A percentile compares a stretch with the other conserved stretches of the same genome.
These are phyloP conservation scores for Cassiopea andromeda DNA, from an alignment of 30 jellyfish, hydroid and myxozoan species.

Conservation along the genomic window DNA sequence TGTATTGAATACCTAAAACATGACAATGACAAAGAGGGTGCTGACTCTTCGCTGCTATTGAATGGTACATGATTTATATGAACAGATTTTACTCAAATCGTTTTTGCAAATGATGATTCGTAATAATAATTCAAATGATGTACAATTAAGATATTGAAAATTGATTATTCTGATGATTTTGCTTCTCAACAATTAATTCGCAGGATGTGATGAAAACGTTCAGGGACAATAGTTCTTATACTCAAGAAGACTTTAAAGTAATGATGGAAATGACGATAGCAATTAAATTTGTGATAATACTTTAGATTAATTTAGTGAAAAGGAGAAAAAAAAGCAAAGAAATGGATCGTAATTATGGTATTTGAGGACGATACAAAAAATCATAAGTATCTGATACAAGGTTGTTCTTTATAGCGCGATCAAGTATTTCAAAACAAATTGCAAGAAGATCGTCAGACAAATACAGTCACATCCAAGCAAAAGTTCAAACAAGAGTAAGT, in stretches of 20 bases:
- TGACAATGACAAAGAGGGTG: constrained; percentile 30
- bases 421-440: constrained; percentile 46
- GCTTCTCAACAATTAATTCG: too few relatives aligned
- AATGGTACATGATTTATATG: constrained; percentile 34
- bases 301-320: not conserved
- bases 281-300: not conserved
- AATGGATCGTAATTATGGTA: not conserved
- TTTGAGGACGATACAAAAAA: not conserved
- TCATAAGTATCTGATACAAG: not conserved
- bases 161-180: too few relatives aligned
- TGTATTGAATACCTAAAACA: constrained; percentile 16
- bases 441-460: constrained; percentile 55
- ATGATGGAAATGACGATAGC: not conserved
- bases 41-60: not conserved
- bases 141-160: too few relatives aligned
- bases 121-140: too few relatives aligned
- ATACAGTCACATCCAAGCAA: constrained; percentile 97
- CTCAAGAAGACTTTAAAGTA: too few relatives aligned
- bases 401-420: constrained; percentile 21
- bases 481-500: constrained; percentile 91
- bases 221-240: too few relatives aligned
- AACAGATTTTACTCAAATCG: not conserved
- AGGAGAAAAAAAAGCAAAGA: not conserved
- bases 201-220: too few relatives aligned
- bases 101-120: too few relatives aligned